Base-by-base conservation (phyloP, 92 coral and sea anemone genomes). In the Bergia puertoricense region DNA sequence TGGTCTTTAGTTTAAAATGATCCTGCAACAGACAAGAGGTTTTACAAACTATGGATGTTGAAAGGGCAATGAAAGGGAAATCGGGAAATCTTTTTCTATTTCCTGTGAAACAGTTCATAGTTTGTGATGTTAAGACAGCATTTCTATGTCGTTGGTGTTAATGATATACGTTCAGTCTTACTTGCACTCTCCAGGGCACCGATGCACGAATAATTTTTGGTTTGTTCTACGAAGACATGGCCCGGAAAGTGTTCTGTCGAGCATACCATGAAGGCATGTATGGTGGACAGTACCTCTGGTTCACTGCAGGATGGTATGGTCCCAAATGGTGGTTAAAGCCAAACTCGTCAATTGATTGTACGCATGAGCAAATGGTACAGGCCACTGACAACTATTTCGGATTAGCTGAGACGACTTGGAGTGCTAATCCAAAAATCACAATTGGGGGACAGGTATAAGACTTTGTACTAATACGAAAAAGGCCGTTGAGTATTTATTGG, bases 151-250 rank as follows among this genome's bases (percentile, higher is more conserved):
- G 10, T 8, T 51, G 10, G 1, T 51, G 2, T 8, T 51, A 51
- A 0, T 54, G 14, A 1, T 54, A 54, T 11, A 48, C 54, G 54
- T 48, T 6, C 30, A 48, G 14, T 11, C 10, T 40, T 57, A 30
- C 42, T 57, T 42, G 30, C 15, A 30, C 45, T 85, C 37, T 50
- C 15, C 88, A 91, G 93, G 50, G 51, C 44, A 80, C 81, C 59
- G 92, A 89, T 74, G 92, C 90, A 18, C 81, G 94, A 66, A 91
- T 91, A 48, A 91, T 91, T 40, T 89, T 91, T 68, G 94, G 92
- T 15, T 79, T 91, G 92, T 91, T 91, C 48, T 91, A 91, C 77
- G 86, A 91, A 37, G 76, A 79, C 30, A 40, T 85, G 80, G 94
- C 94, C 45, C 77, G 92, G 56, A 89, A 91, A 54, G 94, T 91